Percentiles rank a stretch among this genome's conserved stretches.
Evolutionary conservation across 2,797 vertebrate species (phyloP).

Genomic region (Poeciliopsis infans): DNA sequence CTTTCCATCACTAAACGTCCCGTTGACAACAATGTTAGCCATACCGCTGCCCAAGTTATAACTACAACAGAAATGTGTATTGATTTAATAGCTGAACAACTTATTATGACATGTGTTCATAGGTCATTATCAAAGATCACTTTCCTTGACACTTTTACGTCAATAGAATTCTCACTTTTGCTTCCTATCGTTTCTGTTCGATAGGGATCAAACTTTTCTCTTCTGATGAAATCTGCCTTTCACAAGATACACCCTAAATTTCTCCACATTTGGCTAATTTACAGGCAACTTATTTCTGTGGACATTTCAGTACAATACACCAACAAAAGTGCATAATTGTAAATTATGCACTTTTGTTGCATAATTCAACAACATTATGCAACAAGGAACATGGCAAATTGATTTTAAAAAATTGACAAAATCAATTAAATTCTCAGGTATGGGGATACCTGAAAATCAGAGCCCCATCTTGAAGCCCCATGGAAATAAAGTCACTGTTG

Average conservation of each 20-base stretch:
- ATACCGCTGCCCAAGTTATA: slow-evolving; percentile 94
- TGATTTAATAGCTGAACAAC: not conserved
- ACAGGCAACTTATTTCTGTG: not conserved
- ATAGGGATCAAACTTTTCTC: not conserved
- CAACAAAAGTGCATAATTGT: not conserved
- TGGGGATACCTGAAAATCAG: slow-evolving; percentile 87
- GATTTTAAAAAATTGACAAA: not conserved
- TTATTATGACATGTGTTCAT: not conserved
- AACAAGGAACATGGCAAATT: not conserved
- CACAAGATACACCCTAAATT: not conserved
- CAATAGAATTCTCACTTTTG: not conserved
- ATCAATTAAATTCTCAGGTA: not conserved
- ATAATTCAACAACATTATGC: no score
- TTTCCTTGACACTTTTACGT: not conserved
- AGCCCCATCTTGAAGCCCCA: slow-evolving; percentile 90
- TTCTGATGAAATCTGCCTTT: not conserved
- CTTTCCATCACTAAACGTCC: slow-evolving; percentile 89
- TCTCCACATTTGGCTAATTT: not conserved
- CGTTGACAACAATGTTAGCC: slow-evolving; percentile 85
- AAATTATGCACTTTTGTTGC: no score
- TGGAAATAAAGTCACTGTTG: slow-evolving; percentile 93
- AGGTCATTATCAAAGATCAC: not conserved
- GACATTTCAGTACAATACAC: not conserved
- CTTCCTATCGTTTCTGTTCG: not conserved
- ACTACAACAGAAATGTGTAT: slow-evolving; percentile 69